A percentile compares a stretch with the other conserved stretches of the same genome.
Evolutionary conservation across 2,888 invertebrate species (phyloP).

Genomic region (Agrilus biguttatus): DNA sequence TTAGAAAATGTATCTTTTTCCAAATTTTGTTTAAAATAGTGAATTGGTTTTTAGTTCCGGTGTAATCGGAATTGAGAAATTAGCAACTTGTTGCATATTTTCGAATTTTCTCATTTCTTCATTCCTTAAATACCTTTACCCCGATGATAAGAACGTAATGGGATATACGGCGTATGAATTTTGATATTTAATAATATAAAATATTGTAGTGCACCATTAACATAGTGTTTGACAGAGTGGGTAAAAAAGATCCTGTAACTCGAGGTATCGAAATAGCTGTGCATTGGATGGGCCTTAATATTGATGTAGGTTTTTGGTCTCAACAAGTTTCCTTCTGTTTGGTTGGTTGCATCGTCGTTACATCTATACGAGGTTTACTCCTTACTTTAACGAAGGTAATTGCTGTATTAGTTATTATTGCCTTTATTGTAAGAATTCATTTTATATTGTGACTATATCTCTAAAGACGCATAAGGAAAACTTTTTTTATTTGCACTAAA

Average conservation of each 20-base stretch:
- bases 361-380: constrained; percentile 89
- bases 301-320: constrained; percentile 98
- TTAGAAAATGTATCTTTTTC: too few relatives aligned
- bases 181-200: constrained; percentile 5
- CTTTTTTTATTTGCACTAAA: too few relatives aligned
- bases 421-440: not conserved
- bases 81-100: too few relatives aligned
- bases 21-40: too few relatives aligned
- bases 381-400: constrained; percentile 90
- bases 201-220: constrained; percentile 82
- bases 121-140: too few relatives aligned
- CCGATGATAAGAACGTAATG: too few relatives aligned
- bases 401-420: not conserved
- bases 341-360: constrained; percentile 94
- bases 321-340: constrained; percentile 96
- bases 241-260: constrained; percentile 96
- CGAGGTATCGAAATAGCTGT: constrained; percentile 92
- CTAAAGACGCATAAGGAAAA: too few relatives aligned
- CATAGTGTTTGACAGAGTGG: constrained; percentile 97
- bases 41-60: too few relatives aligned
- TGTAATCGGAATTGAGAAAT: too few relatives aligned
- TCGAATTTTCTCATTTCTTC: too few relatives aligned
- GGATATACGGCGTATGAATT: not conserved
- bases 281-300: constrained; percentile 87
- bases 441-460: too few relatives aligned